phyloP scores from a whole-genome alignment of 2,888 invertebrate species.

The Incurvaria masculella region DNA sequence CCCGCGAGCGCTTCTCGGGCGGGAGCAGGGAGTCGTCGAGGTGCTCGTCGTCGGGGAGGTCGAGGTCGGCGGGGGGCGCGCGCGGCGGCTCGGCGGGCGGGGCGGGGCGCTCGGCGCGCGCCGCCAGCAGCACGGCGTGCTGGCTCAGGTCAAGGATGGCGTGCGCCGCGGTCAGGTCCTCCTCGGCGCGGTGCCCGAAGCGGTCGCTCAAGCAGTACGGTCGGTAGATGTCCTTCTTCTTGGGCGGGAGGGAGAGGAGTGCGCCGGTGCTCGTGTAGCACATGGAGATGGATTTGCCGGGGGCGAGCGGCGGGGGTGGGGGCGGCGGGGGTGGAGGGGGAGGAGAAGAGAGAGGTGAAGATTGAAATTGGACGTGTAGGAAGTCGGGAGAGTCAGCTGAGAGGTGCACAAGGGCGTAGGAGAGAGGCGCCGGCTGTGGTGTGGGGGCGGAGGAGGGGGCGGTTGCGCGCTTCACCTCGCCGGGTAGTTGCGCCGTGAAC shows the following conservation, averaged over 20 bases:
- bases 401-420: slow-evolving; percentile 50
- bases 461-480: slow-evolving; percentile 67
- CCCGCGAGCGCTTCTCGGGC: slow-evolving; percentile 37
- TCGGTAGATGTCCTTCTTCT: slow-evolving; percentile 88
- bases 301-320: slow-evolving; percentile 46
- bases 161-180: slow-evolving; percentile 83
- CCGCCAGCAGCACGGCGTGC: slow-evolving; percentile 71
- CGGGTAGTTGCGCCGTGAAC: slow-evolving; percentile 72
- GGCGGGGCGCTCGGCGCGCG: slow-evolving; percentile 29
- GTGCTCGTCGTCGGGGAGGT: slow-evolving; percentile 12
- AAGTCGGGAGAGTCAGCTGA: slow-evolving; percentile 35
- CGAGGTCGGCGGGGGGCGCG: slow-evolving; percentile 20
- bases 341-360: slow-evolving; percentile 45
- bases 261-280: slow-evolving; percentile 84
- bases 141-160: slow-evolving; percentile 88
- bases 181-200: slow-evolving; percentile 64
- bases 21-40: not conserved
- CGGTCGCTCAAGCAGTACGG: slow-evolving; percentile 80
- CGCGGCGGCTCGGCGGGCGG: slow-evolving; percentile 24
- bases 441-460: slow-evolving; percentile 42
- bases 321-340: slow-evolving; percentile 28
- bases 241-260: slow-evolving; percentile 80
- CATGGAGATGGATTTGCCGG: slow-evolving; percentile 74
- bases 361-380: slow-evolving; percentile 46
- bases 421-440: slow-evolving; percentile 36